These are phyloP conservation scores for Tinamus guttatus DNA, from an alignment of 2,113 vertebrate genomes.

Conservation along the genomic window DNA sequence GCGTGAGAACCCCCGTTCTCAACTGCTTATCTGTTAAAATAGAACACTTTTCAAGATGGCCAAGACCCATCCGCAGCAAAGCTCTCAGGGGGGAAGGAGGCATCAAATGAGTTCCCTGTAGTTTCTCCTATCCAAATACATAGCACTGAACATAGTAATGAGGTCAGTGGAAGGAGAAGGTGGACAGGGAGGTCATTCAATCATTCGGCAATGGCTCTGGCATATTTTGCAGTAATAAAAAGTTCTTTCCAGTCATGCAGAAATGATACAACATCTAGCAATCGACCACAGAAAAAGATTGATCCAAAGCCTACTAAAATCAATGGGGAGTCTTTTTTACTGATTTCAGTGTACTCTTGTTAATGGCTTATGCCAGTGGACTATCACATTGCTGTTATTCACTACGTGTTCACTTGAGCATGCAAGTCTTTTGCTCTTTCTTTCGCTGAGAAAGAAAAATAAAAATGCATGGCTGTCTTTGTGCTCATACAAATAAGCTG, in stretches of 20 bases:
- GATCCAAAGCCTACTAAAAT: neutral
- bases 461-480: neutral
- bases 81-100: neutral
- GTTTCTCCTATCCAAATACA: neutral
- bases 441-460: neutral
- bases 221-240: neutral
- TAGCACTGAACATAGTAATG: neutral
- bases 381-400: neutral
- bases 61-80: neutral
- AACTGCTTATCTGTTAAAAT: neutral
- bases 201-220: fast-evolving
- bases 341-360: neutral
- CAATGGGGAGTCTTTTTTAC: neutral
- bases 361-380: too few species aligned
- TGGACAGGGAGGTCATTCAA: neutral
- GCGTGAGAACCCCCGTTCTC: neutral
- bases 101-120: neutral
- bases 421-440: neutral
- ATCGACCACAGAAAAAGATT: neutral
- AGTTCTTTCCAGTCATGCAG: neutral
- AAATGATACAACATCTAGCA: neutral
- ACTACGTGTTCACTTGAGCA: too few species aligned
- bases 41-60: neutral
- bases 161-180: neutral
- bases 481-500: neutral